Evolutionary conservation across 2,113 vertebrate genomes (phyloP).

Genomic region (Serilophus lunatus): DNA sequence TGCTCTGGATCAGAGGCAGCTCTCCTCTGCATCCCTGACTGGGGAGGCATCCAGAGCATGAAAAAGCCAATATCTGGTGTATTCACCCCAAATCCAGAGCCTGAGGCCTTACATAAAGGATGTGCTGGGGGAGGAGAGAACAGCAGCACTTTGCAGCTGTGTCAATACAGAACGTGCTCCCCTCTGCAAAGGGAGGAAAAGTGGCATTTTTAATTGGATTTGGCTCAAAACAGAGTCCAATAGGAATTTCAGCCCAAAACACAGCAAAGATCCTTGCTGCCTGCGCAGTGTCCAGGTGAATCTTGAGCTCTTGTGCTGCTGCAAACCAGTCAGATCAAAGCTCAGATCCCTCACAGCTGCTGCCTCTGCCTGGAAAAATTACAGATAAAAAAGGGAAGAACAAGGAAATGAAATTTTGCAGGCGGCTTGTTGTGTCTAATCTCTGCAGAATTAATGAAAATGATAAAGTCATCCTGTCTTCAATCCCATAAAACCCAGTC

Average conservation of each 20-base stretch:
- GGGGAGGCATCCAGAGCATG: accelerated
- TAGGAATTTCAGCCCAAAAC: neutral
- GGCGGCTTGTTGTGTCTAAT: neutral
- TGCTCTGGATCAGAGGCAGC: neutral
- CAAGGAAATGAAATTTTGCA: neutral
- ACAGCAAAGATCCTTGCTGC: neutral
- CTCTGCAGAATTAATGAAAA: neutral
- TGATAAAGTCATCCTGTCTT: neutral
- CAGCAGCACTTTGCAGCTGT: neutral
- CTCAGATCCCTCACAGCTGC: neutral
- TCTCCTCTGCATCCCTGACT: accelerated
- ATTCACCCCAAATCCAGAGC: neutral
- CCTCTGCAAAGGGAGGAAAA: accelerated
- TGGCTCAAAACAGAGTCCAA: neutral
- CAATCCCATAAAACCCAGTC: neutral
- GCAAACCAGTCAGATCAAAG: neutral
- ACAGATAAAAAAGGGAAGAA: neutral
- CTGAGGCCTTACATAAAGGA: neutral
- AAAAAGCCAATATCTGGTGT: neutral
- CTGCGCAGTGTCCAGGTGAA: neutral
- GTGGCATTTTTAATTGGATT: neutral
- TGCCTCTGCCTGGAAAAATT: neutral
- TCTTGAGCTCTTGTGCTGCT: neutral
- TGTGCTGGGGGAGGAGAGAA: neutral
- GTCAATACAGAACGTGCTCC: neutral